A percentile compares a stretch with the other conserved stretches of the same genome.
These are phyloP conservation scores for Menura novaehollandiae DNA, from an alignment of 2,113 vertebrate genomes.

Conservation along the genomic window DNA sequence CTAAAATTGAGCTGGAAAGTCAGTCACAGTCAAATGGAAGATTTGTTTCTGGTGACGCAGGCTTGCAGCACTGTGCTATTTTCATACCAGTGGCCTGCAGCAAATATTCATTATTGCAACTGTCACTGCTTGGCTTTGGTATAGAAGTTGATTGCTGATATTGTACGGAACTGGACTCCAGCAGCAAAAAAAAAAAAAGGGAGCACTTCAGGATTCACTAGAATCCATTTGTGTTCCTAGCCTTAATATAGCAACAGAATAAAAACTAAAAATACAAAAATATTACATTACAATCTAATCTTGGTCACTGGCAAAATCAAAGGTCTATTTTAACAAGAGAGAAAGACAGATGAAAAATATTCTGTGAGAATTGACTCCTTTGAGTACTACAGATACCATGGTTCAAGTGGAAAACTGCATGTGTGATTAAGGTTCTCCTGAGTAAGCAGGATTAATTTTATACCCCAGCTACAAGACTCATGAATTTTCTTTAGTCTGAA, in stretches of 20 bases:
- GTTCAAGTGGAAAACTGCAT: not conserved
- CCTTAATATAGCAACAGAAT: conserved; percentile 1
- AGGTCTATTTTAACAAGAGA: not conserved
- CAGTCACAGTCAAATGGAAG: not conserved
- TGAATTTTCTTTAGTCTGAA: not conserved
- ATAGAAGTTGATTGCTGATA: conserved; percentile 39
- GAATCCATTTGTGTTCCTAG: not conserved
- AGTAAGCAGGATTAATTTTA: conserved; percentile 14
- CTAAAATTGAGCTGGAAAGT: conserved; percentile 11
- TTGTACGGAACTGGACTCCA: not conserved
- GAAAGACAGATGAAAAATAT: not conserved
- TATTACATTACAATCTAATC: not conserved
- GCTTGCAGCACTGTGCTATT: conserved; percentile 20
- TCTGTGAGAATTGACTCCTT: not conserved
- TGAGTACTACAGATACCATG: not conserved
- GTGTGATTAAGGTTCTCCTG: not conserved
- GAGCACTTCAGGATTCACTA: conserved; percentile 9
- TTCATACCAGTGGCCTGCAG: conserved; percentile 49
- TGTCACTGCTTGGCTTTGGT: conserved; percentile 47
- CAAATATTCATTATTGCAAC: conserved; percentile 66
- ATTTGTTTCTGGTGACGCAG: conserved; percentile 18
- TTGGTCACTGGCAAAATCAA: not conserved
- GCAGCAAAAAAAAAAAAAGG: not conserved
- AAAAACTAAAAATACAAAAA: not conserved
- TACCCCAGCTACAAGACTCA: not conserved